phyloP scores from a whole-genome alignment of 1,140 invertebrate species.

The Thaumatotibia leucotreta region DNA sequence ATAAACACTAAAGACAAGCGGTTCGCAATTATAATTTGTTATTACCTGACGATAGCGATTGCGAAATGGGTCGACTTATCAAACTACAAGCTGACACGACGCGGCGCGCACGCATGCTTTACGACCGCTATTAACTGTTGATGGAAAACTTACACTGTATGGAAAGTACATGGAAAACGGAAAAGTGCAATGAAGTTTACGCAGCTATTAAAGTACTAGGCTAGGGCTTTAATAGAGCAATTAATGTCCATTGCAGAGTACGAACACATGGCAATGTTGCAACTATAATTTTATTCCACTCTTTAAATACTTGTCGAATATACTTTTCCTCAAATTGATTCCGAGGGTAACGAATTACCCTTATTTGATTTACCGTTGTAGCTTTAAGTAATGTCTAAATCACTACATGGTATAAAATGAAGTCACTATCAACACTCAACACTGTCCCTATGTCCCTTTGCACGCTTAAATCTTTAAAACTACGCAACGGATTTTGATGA shows the following conservation, averaged over 20 bases:
- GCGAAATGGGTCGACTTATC: conserved; percentile 54
- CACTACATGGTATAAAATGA: too few relatives aligned
- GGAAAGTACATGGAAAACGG: conserved; percentile 26
- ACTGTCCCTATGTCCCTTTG: too few relatives aligned
- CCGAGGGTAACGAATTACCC: too few relatives aligned
- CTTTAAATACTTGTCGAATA: too few relatives aligned
- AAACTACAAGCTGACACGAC: conserved; percentile 33
- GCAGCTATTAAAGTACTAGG: neutral
- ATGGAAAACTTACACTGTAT: conserved; percentile 40
- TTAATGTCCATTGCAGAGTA: neutral
- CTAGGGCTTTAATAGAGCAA: neutral
- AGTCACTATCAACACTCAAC: too few relatives aligned
- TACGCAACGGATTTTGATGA: too few relatives aligned
- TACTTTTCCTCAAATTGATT: too few relatives aligned
- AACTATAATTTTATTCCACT: neutral
- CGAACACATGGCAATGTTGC: neutral
- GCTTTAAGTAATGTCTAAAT: too few relatives aligned
- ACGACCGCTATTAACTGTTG: conserved; percentile 23
- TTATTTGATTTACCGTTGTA: too few relatives aligned
- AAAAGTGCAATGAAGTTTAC: conserved; percentile 25
- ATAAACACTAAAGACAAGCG: neutral
- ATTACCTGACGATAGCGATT: conserved; percentile 23
- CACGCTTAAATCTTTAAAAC: too few relatives aligned
- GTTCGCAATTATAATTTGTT: conserved; percentile 12
- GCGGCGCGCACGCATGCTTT: conserved; percentile 40